These are phyloP conservation scores for Lasioglossum baleicum DNA, from an alignment of 1,140 invertebrate genomes.

Conservation along the genomic window DNA sequence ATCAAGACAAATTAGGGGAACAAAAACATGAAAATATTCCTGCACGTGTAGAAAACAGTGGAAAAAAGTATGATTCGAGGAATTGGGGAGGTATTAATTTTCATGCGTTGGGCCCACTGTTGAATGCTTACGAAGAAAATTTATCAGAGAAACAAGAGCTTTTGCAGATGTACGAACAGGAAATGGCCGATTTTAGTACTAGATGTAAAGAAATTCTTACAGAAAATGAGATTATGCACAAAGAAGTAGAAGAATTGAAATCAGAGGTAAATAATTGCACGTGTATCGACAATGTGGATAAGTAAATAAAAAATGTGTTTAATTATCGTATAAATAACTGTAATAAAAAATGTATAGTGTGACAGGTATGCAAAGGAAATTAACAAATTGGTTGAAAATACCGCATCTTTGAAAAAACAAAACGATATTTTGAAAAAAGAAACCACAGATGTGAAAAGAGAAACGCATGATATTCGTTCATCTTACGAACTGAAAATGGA, in stretches of 20 bases:
- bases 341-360: too few relatives aligned
- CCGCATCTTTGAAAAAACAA: constrained; percentile 81
- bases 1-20: constrained; percentile 83
- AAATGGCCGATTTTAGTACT: constrained; percentile 83
- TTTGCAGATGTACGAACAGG: constrained; percentile 82
- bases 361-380: constrained; percentile 73
- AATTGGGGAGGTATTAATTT: constrained; percentile 81
- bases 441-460: constrained; percentile 80
- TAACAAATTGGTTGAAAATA: constrained; percentile 78
- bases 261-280: too few relatives aligned
- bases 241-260: constrained; percentile 80
- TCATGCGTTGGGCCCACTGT: constrained; percentile 82
- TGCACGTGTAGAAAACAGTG: constrained; percentile 54
- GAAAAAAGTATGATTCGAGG: constrained; percentile 52
- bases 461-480: constrained; percentile 82
- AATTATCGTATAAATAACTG: too few relatives aligned
- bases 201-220: constrained; percentile 82
- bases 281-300: too few relatives aligned
- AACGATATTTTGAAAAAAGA: constrained; percentile 81
- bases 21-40: constrained; percentile 54
- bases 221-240: constrained; percentile 84
- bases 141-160: constrained; percentile 84
- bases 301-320: too few relatives aligned
- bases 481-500: constrained; percentile 83
- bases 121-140: constrained; percentile 85